Evolutionary conservation across 23 tunicate genomes (phyloP).

Genomic region (Oikopleura dioica): DNA sequence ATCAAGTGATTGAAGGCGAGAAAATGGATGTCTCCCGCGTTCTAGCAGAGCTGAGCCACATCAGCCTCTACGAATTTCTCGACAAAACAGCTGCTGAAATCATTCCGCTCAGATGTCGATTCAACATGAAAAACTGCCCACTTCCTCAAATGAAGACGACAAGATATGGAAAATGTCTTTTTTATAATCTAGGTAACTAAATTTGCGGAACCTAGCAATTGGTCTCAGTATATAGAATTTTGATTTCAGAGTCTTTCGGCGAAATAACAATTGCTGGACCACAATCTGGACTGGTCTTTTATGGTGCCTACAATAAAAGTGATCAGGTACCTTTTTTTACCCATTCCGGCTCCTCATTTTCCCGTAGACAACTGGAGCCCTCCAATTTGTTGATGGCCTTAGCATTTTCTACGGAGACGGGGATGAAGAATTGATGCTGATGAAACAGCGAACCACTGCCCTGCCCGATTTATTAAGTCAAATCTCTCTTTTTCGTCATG

Average conservation of each 20-base stretch:
- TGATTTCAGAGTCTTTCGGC: too few species aligned
- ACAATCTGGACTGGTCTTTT: neutral
- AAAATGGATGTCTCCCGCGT: neutral
- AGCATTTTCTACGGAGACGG: neutral
- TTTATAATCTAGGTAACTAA: neutral
- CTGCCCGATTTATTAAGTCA: neutral
- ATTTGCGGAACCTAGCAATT: too few species aligned
- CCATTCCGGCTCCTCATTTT: too few species aligned
- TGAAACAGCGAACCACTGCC: neutral
- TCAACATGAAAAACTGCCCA: neutral
- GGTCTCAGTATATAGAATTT: too few species aligned
- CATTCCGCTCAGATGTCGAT: neutral
- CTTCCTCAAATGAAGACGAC: neutral
- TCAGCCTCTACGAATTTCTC: neutral
- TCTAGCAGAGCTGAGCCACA: neutral
- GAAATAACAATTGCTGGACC: neutral
- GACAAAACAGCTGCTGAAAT: slow-evolving; percentile 1
- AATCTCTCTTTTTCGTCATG: neutral
- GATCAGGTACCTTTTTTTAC: too few species aligned
- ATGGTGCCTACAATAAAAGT: neutral
- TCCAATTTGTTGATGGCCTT: slow-evolving; percentile 5
- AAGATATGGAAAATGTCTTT: neutral
- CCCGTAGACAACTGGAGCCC: slow-evolving; percentile 11
- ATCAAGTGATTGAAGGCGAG: neutral
- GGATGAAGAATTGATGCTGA: neutral